Conservation (phyloP, 2,113 vertebrate species). For the Rhinolophus sinicus region DNA sequence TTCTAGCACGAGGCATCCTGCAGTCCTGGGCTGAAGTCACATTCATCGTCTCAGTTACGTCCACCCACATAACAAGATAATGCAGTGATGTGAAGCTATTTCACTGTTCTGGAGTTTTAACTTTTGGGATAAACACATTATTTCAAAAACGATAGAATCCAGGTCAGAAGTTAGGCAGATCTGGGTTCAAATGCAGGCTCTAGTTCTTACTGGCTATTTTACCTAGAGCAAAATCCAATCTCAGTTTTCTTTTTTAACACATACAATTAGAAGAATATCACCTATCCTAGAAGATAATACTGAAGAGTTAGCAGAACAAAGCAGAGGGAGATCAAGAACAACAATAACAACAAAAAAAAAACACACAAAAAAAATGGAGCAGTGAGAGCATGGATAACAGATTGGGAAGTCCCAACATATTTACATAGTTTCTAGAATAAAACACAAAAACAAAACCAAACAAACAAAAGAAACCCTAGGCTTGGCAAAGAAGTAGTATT, state of each 20-base stretch:
- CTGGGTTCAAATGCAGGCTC: neutral
- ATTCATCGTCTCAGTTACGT: neutral
- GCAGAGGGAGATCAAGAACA: neutral
- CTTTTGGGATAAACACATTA: neutral
- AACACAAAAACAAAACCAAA: neutral
- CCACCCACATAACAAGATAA: neutral
- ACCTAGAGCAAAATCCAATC: neutral
- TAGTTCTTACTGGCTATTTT: conserved; percentile 27
- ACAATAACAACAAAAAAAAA: neutral
- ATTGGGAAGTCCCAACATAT: neutral
- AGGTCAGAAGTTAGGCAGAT: neutral
- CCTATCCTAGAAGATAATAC: neutral
- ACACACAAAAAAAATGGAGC: neutral
- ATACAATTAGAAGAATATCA: neutral
- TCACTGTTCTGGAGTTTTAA: neutral
- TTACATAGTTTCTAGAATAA: conserved; percentile 16
- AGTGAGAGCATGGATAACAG: neutral
- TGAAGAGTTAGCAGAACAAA: conserved; percentile 10
- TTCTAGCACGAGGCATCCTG: neutral
- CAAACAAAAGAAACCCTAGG: neutral
- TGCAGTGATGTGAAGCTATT: neutral
- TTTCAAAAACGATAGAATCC: neutral
- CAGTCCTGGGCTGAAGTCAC: conserved; percentile 37
- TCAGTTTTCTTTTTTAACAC: neutral
- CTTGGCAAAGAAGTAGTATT: neutral